Conservation (phyloP, 1,140 invertebrate species). For the Ostrea edulis region DNA sequence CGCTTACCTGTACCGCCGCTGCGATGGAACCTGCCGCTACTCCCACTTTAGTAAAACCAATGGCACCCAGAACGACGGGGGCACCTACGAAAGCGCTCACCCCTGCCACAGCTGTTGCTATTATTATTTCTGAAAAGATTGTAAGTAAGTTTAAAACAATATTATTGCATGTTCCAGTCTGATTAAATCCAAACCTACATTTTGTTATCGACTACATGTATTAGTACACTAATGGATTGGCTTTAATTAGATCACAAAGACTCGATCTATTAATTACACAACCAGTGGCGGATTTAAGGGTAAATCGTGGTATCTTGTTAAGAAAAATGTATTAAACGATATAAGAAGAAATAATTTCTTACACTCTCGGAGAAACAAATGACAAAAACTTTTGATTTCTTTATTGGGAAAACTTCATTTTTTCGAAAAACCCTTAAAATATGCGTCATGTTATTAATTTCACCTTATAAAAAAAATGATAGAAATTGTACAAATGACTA, state of each 20-base stretch:
- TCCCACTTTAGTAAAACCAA: neutral
- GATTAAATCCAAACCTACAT: neutral
- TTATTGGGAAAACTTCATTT: too few species aligned
- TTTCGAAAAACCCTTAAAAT: too few species aligned
- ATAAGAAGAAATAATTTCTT: too few species aligned
- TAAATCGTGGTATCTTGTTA: too few species aligned
- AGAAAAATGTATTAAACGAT: too few species aligned
- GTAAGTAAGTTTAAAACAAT: neutral
- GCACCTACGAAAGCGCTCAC: neutral
- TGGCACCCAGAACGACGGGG: neutral
- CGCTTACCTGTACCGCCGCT: neutral
- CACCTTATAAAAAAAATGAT: too few species aligned
- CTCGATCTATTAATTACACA: neutral
- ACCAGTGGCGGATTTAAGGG: too few species aligned
- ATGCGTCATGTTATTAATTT: too few species aligned
- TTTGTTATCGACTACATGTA: neutral
- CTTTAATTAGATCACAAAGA: neutral
- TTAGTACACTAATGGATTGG: neutral
- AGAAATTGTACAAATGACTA: too few species aligned
- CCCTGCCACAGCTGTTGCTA: neutral
- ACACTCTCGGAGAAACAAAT: too few species aligned
- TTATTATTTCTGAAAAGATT: neutral
- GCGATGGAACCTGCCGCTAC: slow-evolving; percentile 3
- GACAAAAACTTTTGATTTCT: too few species aligned
- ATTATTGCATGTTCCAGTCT: neutral